phyloP scores from a whole-genome alignment of 37 sponge, comb jelly and placozoan species.

The Agelas oroides region DNA sequence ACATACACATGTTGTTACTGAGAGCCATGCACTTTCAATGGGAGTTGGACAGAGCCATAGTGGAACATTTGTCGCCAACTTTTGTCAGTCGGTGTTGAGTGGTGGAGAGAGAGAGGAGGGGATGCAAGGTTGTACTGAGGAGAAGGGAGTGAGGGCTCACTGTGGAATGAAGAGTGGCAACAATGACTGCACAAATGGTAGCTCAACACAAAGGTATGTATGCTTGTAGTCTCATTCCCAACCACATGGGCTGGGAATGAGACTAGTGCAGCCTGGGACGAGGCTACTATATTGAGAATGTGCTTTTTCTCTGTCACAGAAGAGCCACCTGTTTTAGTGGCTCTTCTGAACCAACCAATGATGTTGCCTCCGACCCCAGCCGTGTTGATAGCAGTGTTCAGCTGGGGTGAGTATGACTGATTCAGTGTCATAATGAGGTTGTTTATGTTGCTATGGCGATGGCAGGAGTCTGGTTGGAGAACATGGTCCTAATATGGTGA shows the following conservation, averaged over 20 bases:
- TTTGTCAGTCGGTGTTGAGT: slow-evolving; percentile 14
- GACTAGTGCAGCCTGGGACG: no score
- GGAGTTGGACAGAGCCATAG: background rate
- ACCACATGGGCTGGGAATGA: no score
- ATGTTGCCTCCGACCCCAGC: no score
- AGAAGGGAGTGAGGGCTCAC: background rate
- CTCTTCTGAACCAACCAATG: background rate
- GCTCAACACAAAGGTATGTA: background rate
- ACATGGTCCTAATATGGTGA: slow-evolving; percentile 62
- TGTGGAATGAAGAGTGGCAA: background rate
- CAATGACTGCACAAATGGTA: background rate
- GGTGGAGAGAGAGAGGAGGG: background rate
- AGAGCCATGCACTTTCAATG: background rate
- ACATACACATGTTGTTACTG: background rate
- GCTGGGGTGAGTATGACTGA: background rate
- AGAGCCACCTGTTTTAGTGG: background rate
- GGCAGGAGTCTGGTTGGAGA: background rate
- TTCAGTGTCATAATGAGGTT: background rate
- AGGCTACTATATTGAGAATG: background rate
- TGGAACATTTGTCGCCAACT: slow-evolving; percentile 33
- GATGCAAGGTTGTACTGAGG: background rate
- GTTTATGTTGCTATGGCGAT: no score
- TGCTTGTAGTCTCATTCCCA: no score
- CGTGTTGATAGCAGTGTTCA: no score
- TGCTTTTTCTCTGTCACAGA: background rate